A percentile compares a stretch with the other conserved stretches of the same genome.
phyloP scores from a whole-genome alignment of 2,888 invertebrate species.

The Halocaridina rubra region DNA sequence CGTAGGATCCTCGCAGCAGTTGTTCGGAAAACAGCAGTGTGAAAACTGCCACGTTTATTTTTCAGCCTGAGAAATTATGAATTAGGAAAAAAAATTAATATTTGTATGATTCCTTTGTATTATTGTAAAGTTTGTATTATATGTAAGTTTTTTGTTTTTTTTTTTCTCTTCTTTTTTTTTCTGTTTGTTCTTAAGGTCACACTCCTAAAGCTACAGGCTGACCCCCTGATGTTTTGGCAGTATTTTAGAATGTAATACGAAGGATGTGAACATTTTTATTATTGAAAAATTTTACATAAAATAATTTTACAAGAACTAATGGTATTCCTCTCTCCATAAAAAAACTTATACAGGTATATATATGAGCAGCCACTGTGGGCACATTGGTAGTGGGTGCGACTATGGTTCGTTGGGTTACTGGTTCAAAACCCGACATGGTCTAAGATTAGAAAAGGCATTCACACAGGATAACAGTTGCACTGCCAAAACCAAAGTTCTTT shows the following conservation, averaged over 20 bases:
- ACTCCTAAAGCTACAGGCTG: constrained; percentile 50
- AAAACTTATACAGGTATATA: neutral
- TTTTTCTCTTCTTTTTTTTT: constrained; percentile 37
- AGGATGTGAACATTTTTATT: constrained; percentile 64
- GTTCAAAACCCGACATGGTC: too few species aligned
- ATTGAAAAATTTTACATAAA: constrained; percentile 64
- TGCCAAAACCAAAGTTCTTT: too few species aligned
- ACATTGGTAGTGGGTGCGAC: too few species aligned
- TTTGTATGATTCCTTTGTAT: constrained; percentile 42
- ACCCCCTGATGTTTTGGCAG: constrained; percentile 57
- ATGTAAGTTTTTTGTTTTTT: constrained; percentile 55
- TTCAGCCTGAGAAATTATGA: too few species aligned
- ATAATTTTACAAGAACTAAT: constrained; percentile 60
- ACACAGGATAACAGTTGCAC: too few species aligned
- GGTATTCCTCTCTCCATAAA: constrained; percentile 23
- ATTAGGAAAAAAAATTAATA: too few species aligned
- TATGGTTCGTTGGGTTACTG: too few species aligned
- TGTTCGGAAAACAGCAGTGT: too few species aligned
- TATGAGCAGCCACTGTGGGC: neutral
- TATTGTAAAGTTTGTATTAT: constrained; percentile 63
- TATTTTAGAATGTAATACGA: constrained; percentile 62
- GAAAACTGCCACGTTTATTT: too few species aligned
- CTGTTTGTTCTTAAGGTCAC: constrained; percentile 56
- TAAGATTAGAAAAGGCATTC: too few species aligned
- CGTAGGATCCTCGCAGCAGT: too few species aligned